Conservation (phyloP, 2,797 vertebrate genomes). For the Otolemur crassicaudatus region DNA sequence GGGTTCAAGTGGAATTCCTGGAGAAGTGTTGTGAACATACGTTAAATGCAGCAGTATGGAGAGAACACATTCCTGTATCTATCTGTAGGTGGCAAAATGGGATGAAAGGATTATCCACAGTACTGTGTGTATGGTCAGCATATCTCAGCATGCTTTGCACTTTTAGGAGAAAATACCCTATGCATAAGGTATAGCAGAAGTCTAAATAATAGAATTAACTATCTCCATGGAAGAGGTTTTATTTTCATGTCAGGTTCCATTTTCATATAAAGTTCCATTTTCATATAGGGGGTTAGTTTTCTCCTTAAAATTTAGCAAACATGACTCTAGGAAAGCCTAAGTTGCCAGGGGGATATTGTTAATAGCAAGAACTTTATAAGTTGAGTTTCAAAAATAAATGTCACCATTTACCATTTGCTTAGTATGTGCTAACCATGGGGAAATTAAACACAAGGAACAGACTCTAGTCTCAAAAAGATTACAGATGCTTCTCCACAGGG, state of each 20-base stretch:
- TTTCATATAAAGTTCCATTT: conserved; percentile 9
- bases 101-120: not conserved
- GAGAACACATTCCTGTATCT: not conserved
- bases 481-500: not conserved
- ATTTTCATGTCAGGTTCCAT: not conserved
- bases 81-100: not conserved
- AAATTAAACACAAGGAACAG: not conserved
- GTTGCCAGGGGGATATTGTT: not conserved
- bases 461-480: not conserved
- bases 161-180: not conserved
- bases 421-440: not conserved
- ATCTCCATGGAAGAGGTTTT: not conserved
- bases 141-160: not conserved
- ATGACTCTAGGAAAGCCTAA: not conserved
- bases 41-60: not conserved
- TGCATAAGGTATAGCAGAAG: not conserved
- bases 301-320: not conserved
- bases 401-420: not conserved
- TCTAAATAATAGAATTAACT: not conserved
- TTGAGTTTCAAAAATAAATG: not conserved
- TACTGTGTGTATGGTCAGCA: not conserved
- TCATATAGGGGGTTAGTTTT: not conserved
- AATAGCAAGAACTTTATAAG: not conserved
- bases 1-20: conserved; percentile 19
- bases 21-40: not conserved